Conservation (phyloP, 2,113 vertebrate genomes). For the Zapornia atra region DNA sequence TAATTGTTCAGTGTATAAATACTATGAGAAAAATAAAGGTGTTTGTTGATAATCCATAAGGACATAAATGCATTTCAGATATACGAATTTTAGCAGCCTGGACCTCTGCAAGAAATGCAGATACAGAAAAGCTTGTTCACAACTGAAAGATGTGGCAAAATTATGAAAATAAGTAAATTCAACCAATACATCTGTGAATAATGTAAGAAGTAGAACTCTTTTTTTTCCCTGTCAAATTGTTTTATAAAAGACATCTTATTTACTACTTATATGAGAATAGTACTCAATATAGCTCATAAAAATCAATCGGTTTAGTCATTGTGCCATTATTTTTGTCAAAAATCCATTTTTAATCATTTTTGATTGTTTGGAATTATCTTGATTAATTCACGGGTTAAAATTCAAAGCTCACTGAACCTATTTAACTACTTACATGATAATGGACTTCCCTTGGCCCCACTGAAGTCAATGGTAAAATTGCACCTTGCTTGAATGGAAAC, state of each 20-base stretch:
- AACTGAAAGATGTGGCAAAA: not conserved
- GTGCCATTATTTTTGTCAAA: not conserved
- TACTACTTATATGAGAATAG: not conserved
- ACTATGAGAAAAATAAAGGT: not conserved
- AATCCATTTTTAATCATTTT: not conserved
- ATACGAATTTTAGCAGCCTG: not conserved
- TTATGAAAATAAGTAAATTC: not conserved
- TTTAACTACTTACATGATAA: not conserved
- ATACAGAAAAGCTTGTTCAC: not conserved
- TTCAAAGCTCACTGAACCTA: not conserved
- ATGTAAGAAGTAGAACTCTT: not conserved
- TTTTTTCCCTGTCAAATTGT: not conserved
- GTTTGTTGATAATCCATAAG: not conserved
- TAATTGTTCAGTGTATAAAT: not conserved
- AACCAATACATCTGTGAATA: not conserved
- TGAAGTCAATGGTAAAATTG: not conserved
- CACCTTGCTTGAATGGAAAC: not conserved
- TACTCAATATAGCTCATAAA: not conserved
- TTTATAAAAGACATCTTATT: not conserved
- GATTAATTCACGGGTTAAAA: not conserved
- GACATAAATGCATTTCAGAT: not conserved
- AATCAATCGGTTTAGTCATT: not conserved
- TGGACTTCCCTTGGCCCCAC: not conserved
- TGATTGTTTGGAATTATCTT: not conserved
- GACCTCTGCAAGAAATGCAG: not conserved